phyloP scores from a whole-genome alignment of 2,113 vertebrate species.

The Rynchops niger region DNA sequence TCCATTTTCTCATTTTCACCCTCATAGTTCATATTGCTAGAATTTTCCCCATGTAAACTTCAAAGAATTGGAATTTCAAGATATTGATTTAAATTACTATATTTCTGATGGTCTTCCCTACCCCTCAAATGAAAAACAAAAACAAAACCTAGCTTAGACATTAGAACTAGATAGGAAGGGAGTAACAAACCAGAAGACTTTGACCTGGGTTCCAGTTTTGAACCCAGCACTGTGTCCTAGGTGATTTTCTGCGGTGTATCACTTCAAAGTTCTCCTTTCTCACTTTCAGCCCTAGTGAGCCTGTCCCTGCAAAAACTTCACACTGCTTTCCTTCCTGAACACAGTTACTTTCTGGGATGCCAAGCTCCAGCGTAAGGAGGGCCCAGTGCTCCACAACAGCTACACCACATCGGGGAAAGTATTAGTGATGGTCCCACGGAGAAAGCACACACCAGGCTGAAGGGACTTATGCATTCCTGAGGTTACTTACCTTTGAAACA shows the following conservation, averaged over 20 bases:
- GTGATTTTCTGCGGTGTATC: not conserved
- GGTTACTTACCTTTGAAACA: not conserved
- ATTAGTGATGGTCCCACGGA: not conserved
- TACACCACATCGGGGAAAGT: not conserved
- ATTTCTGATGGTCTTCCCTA: not conserved
- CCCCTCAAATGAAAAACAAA: accelerated
- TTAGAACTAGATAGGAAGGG: not conserved
- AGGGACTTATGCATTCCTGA: not conserved
- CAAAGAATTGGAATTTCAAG: not conserved
- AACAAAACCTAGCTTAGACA: not conserved
- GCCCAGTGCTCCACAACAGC: not conserved
- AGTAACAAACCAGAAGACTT: accelerated
- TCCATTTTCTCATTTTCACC: not conserved
- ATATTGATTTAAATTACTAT: not conserved
- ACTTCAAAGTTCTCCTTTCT: not conserved
- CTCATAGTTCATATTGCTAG: not conserved
- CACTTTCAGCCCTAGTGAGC: not conserved
- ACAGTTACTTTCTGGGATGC: not conserved
- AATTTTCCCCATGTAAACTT: not conserved
- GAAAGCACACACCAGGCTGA: not conserved
- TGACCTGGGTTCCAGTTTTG: not conserved
- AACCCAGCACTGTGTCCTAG: not conserved
- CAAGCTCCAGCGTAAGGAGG: not conserved
- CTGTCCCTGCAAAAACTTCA: not conserved
- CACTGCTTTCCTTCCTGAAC: not conserved